Evolutionary conservation across 1,140 invertebrate genomes (phyloP).

Genomic region (Pteromalus puparum): DNA sequence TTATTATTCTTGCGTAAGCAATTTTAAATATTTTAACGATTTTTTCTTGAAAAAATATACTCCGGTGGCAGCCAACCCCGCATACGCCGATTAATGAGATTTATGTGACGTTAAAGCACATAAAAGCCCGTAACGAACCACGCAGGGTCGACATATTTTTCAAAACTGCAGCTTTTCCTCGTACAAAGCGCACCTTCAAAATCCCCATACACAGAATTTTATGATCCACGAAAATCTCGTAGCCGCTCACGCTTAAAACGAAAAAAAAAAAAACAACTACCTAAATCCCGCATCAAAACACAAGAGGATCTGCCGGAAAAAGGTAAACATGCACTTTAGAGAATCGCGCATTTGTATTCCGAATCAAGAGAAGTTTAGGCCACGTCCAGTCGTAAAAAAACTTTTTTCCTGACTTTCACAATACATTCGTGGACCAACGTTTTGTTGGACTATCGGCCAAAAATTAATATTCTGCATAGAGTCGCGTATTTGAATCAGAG

Average conservation of each 20-base stretch:
- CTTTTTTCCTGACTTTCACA: slow-evolving; percentile 35
- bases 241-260: neutral
- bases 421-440: neutral
- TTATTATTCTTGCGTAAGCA: too few relatives aligned
- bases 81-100: neutral
- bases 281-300: neutral
- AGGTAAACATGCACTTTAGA: slow-evolving; percentile 44
- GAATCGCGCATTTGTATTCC: slow-evolving; percentile 55
- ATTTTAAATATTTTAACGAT: too few relatives aligned
- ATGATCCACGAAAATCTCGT: neutral
- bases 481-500: neutral
- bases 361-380: slow-evolving; percentile 40
- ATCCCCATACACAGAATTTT: slow-evolving; percentile 1
- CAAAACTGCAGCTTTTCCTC: neutral
- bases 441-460: slow-evolving; percentile 29
- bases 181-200: neutral
- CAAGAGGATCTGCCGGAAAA: neutral
- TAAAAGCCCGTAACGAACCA: slow-evolving; percentile 15
- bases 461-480: slow-evolving; percentile 56
- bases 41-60: too few relatives aligned
- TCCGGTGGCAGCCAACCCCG: too few relatives aligned
- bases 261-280: neutral
- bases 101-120: slow-evolving; percentile 5
- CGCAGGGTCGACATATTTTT: neutral
- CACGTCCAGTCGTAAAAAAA: slow-evolving; percentile 50